Evolutionary conservation across 1,140 invertebrate genomes (phyloP).

Genomic region (Cydia splendana): DNA sequence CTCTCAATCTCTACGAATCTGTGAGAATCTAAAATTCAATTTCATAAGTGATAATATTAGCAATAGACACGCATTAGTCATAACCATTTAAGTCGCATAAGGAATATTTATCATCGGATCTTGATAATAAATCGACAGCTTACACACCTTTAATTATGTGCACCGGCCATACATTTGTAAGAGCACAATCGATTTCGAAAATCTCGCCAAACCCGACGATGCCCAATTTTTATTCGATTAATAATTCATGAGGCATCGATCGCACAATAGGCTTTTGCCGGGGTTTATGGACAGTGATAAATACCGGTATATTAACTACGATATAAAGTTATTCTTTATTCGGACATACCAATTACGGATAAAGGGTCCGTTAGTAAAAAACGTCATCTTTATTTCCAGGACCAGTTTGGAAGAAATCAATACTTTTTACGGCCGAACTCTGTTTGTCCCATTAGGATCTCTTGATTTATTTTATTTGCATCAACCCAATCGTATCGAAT

Average conservation of each 20-base stretch:
- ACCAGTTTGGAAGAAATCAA: constrained; percentile 16
- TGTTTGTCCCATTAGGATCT: constrained; percentile 13
- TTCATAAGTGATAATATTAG: not conserved
- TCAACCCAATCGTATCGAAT: not conserved
- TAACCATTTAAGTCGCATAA: constrained; percentile 4
- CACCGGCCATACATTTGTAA: constrained; percentile 51
- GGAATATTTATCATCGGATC: constrained; percentile 37
- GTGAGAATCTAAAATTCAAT: constrained; percentile 1
- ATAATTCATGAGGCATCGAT: constrained; percentile 66
- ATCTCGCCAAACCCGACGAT: constrained; percentile 65
- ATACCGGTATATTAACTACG: constrained; percentile 16
- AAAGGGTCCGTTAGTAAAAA: not conserved
- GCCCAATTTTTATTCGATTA: constrained; percentile 59
- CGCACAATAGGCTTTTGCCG: constrained; percentile 63
- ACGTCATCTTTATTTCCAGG: not conserved
- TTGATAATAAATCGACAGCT: constrained; percentile 52
- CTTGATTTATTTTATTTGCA: constrained; percentile 15
- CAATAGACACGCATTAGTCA: constrained; percentile 20
- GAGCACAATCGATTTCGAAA: constrained; percentile 61
- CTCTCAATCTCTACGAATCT: constrained; percentile 35
- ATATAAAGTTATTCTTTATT: constrained; percentile 26
- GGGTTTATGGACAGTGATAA: constrained; percentile 54
- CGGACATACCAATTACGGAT: constrained; percentile 27
- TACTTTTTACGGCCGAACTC: constrained; percentile 21
- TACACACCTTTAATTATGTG: constrained; percentile 50